Base-by-base conservation (phyloP, 2,113 vertebrate species). In the Corapipo altera region DNA sequence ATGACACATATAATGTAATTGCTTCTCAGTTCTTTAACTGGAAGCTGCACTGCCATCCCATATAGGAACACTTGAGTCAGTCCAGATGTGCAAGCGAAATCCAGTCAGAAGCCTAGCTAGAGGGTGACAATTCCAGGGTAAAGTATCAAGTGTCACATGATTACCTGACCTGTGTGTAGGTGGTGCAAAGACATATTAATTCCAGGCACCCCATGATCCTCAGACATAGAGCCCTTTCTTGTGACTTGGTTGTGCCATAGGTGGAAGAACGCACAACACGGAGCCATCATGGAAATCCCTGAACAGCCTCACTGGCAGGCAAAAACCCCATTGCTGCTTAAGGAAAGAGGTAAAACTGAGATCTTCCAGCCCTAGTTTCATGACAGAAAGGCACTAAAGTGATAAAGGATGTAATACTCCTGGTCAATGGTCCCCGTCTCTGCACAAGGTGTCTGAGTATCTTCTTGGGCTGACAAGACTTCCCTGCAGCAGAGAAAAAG, bases 51-150 rank as follows among this genome's bases (percentile, higher is more conserved):
- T 89, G 78, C 43, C 27, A 59, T 59, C 9, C 44, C 33, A 67
- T 52, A 92, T n/a, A 79, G 76, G 43, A 73, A 52, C 7, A 80
- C 5, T 71, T 84, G 61, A 93, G 89, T 93, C 86, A 91, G 57
- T 59, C 33, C 70, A 95, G 65, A 74, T 35, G 52, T 74, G 39
- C 39, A 92, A 80, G 57, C 43, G 48, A 93, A 95, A 91, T 14
- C 11, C 28, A 71, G 33, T 48, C 80, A 93, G 77, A 95, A 89
- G 65, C 51, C 76, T 95, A 87, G 86, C 76, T 95, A 95, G 89
- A 89, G 84, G 79, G 80, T 93, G 65, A 85, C 33, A 81, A 48
- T 81, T 86, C 76, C 57, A 69, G 65, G 57, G 61, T 61, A 57
- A 89, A 59, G 44, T 55, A 71, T 64, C 72, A 71, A 84, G 73